phyloP scores from a whole-genome alignment of 2,113 vertebrate genomes.

The Morone saxatilis region DNA sequence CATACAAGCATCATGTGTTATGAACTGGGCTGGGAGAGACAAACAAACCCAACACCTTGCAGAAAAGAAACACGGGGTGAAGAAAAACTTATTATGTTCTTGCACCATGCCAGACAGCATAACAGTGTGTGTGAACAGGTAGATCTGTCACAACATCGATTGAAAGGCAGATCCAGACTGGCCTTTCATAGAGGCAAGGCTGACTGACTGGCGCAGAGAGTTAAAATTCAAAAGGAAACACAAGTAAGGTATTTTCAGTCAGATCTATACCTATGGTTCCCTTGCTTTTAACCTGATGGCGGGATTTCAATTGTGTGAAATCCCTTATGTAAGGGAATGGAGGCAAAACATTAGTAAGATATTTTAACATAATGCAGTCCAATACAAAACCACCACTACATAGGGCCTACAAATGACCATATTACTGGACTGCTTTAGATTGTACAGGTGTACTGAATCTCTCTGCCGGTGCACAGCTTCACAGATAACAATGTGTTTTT shows the following conservation, averaged over 20 bases:
- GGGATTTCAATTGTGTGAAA: background rate
- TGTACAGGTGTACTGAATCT: background rate
- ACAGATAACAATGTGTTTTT: background rate
- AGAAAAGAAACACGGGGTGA: conserved; percentile 2
- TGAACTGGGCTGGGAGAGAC: background rate
- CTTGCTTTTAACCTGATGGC: background rate
- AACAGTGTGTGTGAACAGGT: background rate
- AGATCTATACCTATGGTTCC: background rate
- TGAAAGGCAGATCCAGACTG: background rate
- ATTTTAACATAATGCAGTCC: background rate
- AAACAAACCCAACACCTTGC: conserved; percentile 13
- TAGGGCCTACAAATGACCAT: background rate
- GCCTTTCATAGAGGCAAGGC: background rate
- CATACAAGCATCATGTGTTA: background rate
- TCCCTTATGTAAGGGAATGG: no score
- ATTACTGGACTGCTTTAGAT: no score
- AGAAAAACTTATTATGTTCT: conserved; percentile 12
- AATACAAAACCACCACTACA: background rate
- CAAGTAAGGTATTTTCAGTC: background rate
- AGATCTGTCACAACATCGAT: conserved; percentile 1
- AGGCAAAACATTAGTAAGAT: background rate
- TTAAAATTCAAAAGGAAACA: background rate
- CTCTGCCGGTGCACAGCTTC: background rate
- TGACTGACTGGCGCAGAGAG: no score
- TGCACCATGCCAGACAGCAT: conserved; percentile 1